These are phyloP conservation scores for Torymus aiolomorphi DNA, from an alignment of 2,888 invertebrate species.

Conservation along the genomic window DNA sequence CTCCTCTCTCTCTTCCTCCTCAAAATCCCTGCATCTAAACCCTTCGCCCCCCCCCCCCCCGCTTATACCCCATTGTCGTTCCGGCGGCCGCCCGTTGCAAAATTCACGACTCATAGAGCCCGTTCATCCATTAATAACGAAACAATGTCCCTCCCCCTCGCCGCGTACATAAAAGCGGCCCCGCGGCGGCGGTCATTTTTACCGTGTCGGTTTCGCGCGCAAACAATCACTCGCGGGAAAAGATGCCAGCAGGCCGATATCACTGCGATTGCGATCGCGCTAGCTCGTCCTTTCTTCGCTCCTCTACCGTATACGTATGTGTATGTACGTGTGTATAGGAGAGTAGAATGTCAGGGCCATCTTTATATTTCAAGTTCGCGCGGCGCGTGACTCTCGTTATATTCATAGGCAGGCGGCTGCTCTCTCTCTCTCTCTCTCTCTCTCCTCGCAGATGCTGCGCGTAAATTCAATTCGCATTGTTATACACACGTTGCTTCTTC, in stretches of 20 bases:
- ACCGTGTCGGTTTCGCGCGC: no score
- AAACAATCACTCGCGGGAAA: neutral
- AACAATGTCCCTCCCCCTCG: slow-evolving; percentile 28
- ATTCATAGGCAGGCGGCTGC: neutral
- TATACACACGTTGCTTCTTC: slow-evolving; percentile 7
- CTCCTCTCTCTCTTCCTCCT: no score
- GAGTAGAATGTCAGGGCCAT: slow-evolving; percentile 59
- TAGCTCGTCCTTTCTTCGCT: no score
- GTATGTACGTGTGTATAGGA: neutral
- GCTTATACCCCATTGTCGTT: neutral
- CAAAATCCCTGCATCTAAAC: no score
- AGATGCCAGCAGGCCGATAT: no score
- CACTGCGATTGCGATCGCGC: no score
- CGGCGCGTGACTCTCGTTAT: slow-evolving; percentile 31
- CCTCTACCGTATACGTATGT: no score
- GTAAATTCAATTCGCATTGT: slow-evolving; percentile 58
- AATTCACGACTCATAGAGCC: slow-evolving; percentile 47
- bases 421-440: slow-evolving; percentile 45
- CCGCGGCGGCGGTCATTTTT: no score
- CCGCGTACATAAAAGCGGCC: no score
- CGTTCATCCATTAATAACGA: slow-evolving; percentile 44
- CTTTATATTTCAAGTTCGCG: slow-evolving; percentile 60
- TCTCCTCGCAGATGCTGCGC: slow-evolving; percentile 40
- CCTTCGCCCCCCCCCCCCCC: neutral
- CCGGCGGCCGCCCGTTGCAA: slow-evolving; percentile 12